These are phyloP conservation scores for Romanogobio albipinnatus DNA, from an alignment of 2,113 vertebrate genomes.

Conservation along the genomic window DNA sequence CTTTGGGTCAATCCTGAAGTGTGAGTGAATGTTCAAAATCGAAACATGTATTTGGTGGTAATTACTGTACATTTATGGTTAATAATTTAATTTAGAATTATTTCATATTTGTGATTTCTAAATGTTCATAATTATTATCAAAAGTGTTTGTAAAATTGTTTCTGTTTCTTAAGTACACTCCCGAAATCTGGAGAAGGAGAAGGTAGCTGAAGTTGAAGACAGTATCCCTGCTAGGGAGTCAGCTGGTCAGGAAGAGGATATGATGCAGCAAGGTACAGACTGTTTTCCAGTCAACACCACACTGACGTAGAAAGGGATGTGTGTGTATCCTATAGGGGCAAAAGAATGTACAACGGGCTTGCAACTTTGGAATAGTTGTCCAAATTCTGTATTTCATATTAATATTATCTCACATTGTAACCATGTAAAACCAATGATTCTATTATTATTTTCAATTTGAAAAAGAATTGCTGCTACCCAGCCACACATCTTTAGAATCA, in stretches of 20 bases:
- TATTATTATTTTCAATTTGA: constrained; percentile 5
- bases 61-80: constrained; percentile 25
- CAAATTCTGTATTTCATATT: constrained; percentile 7
- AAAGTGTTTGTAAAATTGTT: constrained; percentile 4
- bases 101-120: constrained; percentile 23
- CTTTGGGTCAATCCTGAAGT: constrained; percentile 3
- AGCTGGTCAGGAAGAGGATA: constrained; percentile 14
- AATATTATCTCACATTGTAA: constrained; percentile 14
- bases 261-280: constrained; percentile 1
- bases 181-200: constrained; percentile 18
- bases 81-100: constrained; percentile 14
- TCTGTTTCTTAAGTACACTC: constrained; percentile 14
- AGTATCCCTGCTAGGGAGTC: constrained; percentile 4
- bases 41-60: constrained; percentile 19
- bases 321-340: background rate
- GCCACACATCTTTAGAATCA: constrained; percentile 10
- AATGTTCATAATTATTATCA: constrained; percentile 13
- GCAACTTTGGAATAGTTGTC: background rate
- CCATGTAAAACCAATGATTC: background rate
- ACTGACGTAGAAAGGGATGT: constrained; percentile 1
- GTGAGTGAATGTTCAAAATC: constrained; percentile 2
- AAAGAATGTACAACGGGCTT: constrained; percentile 4
- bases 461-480: constrained; percentile 10
- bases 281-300: constrained; percentile 3
- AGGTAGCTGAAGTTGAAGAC: constrained; percentile 9